These are phyloP conservation scores for Entomobrya multifasciata DNA, from an alignment of 2,888 invertebrate species.

Conservation along the genomic window DNA sequence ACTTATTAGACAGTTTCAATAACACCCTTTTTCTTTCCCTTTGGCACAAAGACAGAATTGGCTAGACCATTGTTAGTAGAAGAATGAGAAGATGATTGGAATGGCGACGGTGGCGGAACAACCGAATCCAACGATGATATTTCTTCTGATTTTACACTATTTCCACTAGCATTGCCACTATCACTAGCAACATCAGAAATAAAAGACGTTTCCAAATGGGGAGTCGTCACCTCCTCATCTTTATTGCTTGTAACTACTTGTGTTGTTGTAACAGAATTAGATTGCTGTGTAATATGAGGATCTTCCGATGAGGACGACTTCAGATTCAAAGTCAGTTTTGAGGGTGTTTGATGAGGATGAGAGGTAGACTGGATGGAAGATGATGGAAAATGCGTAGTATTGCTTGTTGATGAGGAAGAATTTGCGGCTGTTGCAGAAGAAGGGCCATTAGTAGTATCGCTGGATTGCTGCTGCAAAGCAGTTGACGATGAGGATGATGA, in stretches of 20 bases:
- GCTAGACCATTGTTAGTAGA: conserved; percentile 49
- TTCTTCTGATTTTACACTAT: conserved; percentile 46
- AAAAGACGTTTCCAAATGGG: conserved; percentile 78
- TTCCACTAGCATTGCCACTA: conserved; percentile 31
- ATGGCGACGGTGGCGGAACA: background rate
- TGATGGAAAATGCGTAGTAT: conserved; percentile 43
- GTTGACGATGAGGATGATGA: conserved; percentile 16
- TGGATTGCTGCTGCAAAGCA: conserved; percentile 10
- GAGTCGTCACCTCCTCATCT: conserved; percentile 74
- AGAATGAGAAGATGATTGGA: conserved; percentile 1
- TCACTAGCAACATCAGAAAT: conserved; percentile 64
- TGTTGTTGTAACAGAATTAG: background rate
- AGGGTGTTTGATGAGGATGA: background rate
- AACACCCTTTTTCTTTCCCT: conserved; percentile 75
- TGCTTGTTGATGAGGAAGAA: conserved; percentile 39
- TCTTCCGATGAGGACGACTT: conserved; percentile 27
- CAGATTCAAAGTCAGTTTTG: conserved; percentile 42
- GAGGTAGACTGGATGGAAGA: conserved; percentile 38
- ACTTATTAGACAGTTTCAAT: conserved; percentile 74
- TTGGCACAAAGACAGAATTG: conserved; percentile 69
- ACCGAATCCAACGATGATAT: background rate
- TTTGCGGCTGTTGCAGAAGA: background rate
- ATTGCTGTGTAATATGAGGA: background rate
- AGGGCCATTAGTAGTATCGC: conserved; percentile 33
- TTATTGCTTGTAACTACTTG: conserved; percentile 35